Evolutionary conservation across 2,888 invertebrate genomes (phyloP).

Genomic region (Ophion obscuratus): DNA sequence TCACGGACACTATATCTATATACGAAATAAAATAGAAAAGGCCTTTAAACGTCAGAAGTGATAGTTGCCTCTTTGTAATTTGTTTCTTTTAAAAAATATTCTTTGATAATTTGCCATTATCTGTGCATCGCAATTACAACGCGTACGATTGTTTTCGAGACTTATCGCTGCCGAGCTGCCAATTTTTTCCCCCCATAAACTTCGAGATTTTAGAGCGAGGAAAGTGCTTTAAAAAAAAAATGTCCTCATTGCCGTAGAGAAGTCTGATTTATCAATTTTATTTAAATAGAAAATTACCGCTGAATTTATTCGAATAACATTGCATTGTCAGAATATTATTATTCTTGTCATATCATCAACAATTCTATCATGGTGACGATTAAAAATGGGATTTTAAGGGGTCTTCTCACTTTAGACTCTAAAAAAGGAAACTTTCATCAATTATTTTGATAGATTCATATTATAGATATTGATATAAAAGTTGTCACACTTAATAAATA

Average conservation of each 20-base stretch:
- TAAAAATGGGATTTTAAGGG: too few relatives aligned
- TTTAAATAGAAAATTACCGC: not conserved
- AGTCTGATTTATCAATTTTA: not conserved
- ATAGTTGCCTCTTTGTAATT: slow-evolving; percentile 81
- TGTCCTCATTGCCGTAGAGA: too few relatives aligned
- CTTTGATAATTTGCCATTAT: slow-evolving; percentile 1
- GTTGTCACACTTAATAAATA: too few relatives aligned
- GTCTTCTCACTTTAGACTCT: too few relatives aligned
- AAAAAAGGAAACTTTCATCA: too few relatives aligned
- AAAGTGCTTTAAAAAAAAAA: too few relatives aligned
- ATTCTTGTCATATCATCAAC: too few relatives aligned
- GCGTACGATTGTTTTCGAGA: not conserved
- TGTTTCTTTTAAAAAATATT: slow-evolving; percentile 72
- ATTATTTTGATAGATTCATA: too few relatives aligned
- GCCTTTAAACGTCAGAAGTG: slow-evolving; percentile 80
- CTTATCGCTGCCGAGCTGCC: slow-evolving; percentile 66
- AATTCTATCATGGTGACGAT: too few relatives aligned
- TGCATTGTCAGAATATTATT: too few relatives aligned
- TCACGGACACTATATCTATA: slow-evolving; percentile 62
- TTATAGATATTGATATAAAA: too few relatives aligned
- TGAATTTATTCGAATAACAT: too few relatives aligned
- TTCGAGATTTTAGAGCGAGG: not conserved
- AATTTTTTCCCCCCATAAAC: slow-evolving; percentile 7
- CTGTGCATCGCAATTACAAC: slow-evolving; percentile 10
- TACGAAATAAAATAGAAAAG: slow-evolving; percentile 76